A percentile compares a stretch with the other conserved stretches of the same genome.
Conservation (phyloP, 2,113 vertebrate species). For the Oncorhynchus nerka region DNA sequence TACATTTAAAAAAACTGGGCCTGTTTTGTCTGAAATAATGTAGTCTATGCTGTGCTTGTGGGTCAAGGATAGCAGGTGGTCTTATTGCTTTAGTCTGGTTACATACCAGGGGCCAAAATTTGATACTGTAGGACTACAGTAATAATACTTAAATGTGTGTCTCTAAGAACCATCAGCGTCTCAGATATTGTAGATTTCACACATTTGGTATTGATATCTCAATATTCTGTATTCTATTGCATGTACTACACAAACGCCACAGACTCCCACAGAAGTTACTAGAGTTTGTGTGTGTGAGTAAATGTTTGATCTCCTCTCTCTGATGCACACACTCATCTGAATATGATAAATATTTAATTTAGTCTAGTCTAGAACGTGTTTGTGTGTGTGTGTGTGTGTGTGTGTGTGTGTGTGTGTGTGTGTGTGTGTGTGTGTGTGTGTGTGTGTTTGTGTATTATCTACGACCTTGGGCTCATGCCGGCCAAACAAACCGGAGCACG, state of each 20-base stretch:
- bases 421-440: neutral
- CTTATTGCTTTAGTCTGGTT: neutral
- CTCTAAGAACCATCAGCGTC: neutral
- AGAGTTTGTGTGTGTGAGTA: conserved; percentile 17
- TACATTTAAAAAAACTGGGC: no score
- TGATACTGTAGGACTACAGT: neutral
- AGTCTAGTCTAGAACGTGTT: conserved; percentile 23
- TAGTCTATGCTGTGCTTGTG: no score
- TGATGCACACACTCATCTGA: conserved; percentile 36
- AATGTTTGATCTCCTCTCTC: conserved; percentile 32
- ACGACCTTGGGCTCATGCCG: conserved; percentile 61
- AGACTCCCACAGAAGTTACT: neutral
- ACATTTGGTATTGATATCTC: neutral
- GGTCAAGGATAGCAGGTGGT: no score
- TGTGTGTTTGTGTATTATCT: conserved; percentile 48
- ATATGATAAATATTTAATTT: conserved; percentile 67
- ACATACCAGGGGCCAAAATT: neutral
- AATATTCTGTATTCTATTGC: conserved; percentile 6
- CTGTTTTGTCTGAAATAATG: no score
- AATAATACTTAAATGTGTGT: neutral
- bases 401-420: neutral
- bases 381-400: neutral
- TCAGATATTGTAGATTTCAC: neutral
- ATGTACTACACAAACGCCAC: conserved; percentile 7
- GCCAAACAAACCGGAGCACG: conserved; percentile 43